phyloP scores from a whole-genome alignment of 2,888 invertebrate genomes.

The Agrotis exclamationis region DNA sequence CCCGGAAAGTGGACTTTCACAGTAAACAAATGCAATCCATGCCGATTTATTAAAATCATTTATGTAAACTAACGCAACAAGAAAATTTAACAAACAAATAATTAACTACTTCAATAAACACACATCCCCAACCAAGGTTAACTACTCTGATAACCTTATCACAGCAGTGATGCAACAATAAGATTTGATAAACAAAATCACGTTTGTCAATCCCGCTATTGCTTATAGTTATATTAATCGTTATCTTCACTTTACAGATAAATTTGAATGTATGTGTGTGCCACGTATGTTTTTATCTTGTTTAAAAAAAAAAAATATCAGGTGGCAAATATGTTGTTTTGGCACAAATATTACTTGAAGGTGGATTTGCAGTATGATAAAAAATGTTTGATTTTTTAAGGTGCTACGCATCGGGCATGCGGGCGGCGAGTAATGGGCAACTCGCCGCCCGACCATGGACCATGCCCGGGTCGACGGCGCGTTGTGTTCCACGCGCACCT shows the following conservation, averaged over 20 bases:
- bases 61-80: not conserved
- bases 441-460: no score
- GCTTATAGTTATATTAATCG: slow-evolving; percentile 3
- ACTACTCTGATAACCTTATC: slow-evolving; percentile 31
- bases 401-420: no score
- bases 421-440: no score
- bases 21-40: no score
- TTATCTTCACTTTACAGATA: slow-evolving; percentile 29
- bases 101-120: slow-evolving; percentile 10
- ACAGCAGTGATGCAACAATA: slow-evolving; percentile 44
- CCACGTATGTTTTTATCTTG: slow-evolving; percentile 16
- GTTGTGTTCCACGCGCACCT: no score
- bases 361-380: not conserved
- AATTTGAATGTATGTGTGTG: not conserved
- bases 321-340: slow-evolving; percentile 11
- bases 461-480: no score
- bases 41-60: no score
- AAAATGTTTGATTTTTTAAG: no score
- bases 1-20: no score
- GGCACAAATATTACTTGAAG: not conserved
- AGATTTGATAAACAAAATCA: slow-evolving; percentile 44
- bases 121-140: slow-evolving; percentile 33
- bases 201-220: slow-evolving; percentile 11
- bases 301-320: slow-evolving; percentile 7
- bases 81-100: slow-evolving; percentile 6